Percentiles rank a stretch among this genome's conserved stretches.
Conservation (phyloP, 1,140 invertebrate genomes). For the Nasonia giraulti region DNA sequence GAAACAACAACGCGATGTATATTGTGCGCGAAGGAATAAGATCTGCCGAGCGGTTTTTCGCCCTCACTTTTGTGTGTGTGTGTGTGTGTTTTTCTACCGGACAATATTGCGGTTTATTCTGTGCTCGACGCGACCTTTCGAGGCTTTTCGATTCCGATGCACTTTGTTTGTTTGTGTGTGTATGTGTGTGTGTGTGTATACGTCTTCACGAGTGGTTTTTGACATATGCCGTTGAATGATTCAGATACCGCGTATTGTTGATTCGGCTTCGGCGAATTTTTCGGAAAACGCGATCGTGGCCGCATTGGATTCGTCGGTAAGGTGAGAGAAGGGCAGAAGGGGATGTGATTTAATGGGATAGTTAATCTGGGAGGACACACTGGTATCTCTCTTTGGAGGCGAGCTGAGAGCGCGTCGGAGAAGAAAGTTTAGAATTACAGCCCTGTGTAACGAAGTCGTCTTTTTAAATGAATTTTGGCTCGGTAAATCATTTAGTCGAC, state of each 20-base stretch:
- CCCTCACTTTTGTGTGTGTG: no score
- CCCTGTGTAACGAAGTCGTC: neutral
- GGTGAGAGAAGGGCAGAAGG: no score
- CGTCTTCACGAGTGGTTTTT: no score
- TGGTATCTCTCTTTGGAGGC: neutral
- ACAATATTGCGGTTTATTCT: neutral
- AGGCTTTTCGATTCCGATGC: no score
- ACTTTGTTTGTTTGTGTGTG: no score
- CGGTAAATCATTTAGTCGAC: neutral
- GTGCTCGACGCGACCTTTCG: no score
- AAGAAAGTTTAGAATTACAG: neutral
- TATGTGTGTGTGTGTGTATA: no score
- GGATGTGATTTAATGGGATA: neutral
- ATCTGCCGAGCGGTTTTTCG: neutral
- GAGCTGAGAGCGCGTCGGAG: no score
- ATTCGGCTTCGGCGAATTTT: no score
- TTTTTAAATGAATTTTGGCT: neutral
- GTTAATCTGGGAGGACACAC: neutral
- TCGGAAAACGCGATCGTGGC: no score
- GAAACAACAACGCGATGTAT: slow-evolving; percentile 6
- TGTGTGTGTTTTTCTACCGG: neutral
- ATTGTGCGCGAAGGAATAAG: neutral
- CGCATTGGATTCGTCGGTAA: neutral
- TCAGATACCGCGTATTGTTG: no score
- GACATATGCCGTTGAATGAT: no score